A percentile compares a stretch with the other conserved stretches of the same genome.
phyloP scores from a whole-genome alignment of 2,888 invertebrate species.

The Oasisia sp. region DNA sequence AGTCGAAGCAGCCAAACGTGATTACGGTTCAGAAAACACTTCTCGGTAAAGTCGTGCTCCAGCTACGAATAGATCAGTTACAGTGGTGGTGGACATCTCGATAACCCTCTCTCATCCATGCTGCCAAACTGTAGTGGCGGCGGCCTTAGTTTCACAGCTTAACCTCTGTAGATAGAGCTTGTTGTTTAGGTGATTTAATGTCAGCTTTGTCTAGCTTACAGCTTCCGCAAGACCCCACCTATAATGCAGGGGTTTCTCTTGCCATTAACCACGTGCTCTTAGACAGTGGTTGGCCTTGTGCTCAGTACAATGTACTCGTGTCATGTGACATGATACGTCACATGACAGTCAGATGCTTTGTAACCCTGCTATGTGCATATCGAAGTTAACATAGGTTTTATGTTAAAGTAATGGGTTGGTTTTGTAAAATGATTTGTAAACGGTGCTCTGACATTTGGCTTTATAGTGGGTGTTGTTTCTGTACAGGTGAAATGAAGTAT shows the following conservation, averaged over 20 bases:
- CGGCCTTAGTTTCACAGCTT: background rate
- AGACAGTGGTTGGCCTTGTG: background rate
- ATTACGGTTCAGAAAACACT: background rate
- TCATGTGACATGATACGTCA: background rate
- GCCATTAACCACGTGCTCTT: background rate
- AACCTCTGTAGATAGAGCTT: background rate
- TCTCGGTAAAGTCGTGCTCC: background rate
- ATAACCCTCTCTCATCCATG: background rate
- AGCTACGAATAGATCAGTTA: background rate
- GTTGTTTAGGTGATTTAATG: background rate
- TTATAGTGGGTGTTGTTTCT: background rate
- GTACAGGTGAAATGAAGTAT: background rate
- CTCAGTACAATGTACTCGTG: background rate
- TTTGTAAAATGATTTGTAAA: background rate
- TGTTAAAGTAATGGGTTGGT: background rate
- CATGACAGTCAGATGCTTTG: background rate
- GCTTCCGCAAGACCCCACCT: background rate
- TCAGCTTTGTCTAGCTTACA: background rate
- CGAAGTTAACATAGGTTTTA: background rate
- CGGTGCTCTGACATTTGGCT: background rate
- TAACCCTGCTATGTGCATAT: background rate
- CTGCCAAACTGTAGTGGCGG: background rate
- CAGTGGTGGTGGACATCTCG: background rate
- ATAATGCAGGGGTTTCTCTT: background rate
- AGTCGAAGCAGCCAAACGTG: conserved; percentile 5